A percentile compares a stretch with the other conserved stretches of the same genome.
Conservation (phyloP, 2,888 invertebrate genomes). For the Mystacides longicornis region DNA sequence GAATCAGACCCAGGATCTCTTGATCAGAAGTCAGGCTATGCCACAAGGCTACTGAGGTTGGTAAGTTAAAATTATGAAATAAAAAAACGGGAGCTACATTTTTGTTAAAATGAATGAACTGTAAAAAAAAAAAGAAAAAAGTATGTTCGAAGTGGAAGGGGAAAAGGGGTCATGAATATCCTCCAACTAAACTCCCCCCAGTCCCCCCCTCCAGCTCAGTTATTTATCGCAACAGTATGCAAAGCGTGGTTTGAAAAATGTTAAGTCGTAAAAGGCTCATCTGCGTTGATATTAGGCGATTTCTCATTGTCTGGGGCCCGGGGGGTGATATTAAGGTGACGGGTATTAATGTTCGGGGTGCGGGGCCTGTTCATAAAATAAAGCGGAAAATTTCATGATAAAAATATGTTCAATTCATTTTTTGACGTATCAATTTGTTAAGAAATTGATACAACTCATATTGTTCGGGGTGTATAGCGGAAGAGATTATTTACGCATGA, state of each 20-base stretch:
- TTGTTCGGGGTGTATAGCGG: background rate
- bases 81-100: no score
- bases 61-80: no score
- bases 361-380: slow-evolving; percentile 8
- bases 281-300: slow-evolving; percentile 25
- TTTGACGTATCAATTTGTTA: slow-evolving; percentile 5
- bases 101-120: no score
- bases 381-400: slow-evolving; percentile 3
- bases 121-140: no score
- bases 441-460: background rate
- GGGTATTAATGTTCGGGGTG: slow-evolving; percentile 21
- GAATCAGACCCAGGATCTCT: no score
- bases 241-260: slow-evolving; percentile 25
- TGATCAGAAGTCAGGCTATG: no score
- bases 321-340: slow-evolving; percentile 22
- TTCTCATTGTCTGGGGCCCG: slow-evolving; percentile 22
- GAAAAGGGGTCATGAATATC: no score
- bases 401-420: slow-evolving; percentile 2
- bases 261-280: slow-evolving; percentile 24
- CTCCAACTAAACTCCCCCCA: no score
- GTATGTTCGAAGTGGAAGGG: no score
- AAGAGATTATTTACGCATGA: no score
- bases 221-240: slow-evolving; percentile 25
- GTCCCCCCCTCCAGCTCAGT: no score
- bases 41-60: no score